These are phyloP conservation scores for Acronicta psi DNA, from an alignment of 2,888 invertebrate genomes.

Conservation along the genomic window DNA sequence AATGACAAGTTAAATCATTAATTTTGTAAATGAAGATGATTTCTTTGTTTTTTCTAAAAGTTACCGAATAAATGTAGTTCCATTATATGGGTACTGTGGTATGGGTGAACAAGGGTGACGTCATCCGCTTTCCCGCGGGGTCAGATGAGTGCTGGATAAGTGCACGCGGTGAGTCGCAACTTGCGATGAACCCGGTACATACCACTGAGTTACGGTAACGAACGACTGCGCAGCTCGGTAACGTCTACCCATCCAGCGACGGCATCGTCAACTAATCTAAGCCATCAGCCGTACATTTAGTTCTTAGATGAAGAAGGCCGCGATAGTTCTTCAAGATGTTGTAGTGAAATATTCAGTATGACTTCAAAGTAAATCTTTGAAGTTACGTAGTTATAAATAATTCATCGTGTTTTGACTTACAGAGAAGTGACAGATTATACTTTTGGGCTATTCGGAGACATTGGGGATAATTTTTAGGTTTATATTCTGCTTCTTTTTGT, in stretches of 20 bases:
- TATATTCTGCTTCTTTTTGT: constrained; percentile 18
- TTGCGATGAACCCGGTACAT: constrained; percentile 63
- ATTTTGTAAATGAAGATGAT: too few species aligned
- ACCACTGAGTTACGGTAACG: constrained; percentile 61
- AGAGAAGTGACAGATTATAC: constrained; percentile 14
- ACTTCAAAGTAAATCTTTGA: constrained; percentile 20
- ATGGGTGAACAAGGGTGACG: constrained; percentile 51
- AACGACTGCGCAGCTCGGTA: constrained; percentile 43
- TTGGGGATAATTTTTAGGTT: constrained; percentile 17
- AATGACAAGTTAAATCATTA: neutral
- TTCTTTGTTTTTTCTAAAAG: too few species aligned
- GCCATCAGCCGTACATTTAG: constrained; percentile 38
- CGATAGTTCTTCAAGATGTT: constrained; percentile 27
- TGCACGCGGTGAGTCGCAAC: constrained; percentile 57
- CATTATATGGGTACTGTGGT: neutral
- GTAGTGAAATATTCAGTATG: constrained; percentile 29
- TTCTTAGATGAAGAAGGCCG: constrained; percentile 35
- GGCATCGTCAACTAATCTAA: constrained; percentile 43
- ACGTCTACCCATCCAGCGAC: constrained; percentile 45
- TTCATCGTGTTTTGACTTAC: constrained; percentile 26
- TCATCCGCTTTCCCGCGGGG: constrained; percentile 57
- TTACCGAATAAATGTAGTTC: too few species aligned
- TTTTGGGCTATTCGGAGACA: constrained; percentile 15
- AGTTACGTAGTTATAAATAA: constrained; percentile 21
- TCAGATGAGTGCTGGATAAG: constrained; percentile 66